phyloP scores from a whole-genome alignment of 2,113 vertebrate genomes.

The Ammospiza caudacuta region DNA sequence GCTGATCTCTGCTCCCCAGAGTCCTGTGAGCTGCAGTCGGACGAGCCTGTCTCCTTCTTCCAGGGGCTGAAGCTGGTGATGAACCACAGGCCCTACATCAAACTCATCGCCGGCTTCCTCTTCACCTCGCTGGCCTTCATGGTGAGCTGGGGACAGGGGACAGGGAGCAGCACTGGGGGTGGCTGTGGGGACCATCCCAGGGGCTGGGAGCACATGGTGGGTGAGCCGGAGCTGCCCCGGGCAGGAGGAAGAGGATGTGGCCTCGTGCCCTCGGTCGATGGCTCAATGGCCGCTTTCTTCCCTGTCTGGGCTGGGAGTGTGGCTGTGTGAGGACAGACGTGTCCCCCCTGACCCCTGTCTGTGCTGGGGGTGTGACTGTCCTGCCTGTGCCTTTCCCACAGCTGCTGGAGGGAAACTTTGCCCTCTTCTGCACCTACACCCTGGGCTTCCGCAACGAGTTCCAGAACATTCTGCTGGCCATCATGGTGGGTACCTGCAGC shows the following conservation, averaged over 20 bases:
- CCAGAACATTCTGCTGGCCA: constrained; percentile 93
- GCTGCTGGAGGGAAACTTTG: constrained; percentile 97
- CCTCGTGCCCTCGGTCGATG: neutral
- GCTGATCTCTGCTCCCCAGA: constrained; percentile 70
- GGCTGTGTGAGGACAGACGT: too few relatives aligned
- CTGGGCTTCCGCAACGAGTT: constrained; percentile 89
- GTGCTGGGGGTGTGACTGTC: rapidly evolving
- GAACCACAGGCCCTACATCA: constrained; percentile 88
- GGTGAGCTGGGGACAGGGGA: constrained; percentile 72
- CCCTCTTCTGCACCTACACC: constrained; percentile 92
- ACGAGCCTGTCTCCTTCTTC: constrained; percentile 78
- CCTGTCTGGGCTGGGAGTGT: rapidly evolving
- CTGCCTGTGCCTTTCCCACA: constrained; percentile 29
- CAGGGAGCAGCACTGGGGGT: neutral
- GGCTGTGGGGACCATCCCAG: neutral
- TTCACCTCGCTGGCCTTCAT: constrained; percentile 95
- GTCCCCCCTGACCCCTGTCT: neutral
- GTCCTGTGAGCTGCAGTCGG: constrained; percentile 59
- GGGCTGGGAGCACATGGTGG: neutral
- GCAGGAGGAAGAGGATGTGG: neutral
- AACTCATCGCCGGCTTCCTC: constrained; percentile 89
- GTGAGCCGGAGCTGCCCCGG: neutral
- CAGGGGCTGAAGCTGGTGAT: constrained; percentile 86
- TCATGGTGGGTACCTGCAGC: constrained; percentile 84
- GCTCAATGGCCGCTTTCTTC: neutral